Evolutionary conservation across 1,140 invertebrate genomes (phyloP), one percentile per base, ranked within the genome.

Genomic region (Heterodera carotae): DNA sequence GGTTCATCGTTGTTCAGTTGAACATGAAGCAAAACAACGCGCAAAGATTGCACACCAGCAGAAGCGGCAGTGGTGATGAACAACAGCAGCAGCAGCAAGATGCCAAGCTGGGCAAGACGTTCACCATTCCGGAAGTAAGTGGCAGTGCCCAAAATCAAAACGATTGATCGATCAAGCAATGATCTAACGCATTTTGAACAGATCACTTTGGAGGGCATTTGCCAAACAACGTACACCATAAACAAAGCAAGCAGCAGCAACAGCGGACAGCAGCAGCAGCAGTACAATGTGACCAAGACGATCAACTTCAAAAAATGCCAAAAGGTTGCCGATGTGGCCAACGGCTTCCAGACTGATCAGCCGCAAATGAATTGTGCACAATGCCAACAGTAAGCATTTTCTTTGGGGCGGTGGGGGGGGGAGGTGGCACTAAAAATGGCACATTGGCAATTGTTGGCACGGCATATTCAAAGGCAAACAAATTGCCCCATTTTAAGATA

Each of bases 241-340:
- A 79, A 39, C 78, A 80, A 48, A n/a, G 68, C 76, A 56, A 31
- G 22, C 27, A 15, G 56, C 64, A 62, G 36, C 7, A 33, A 48
- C 8, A 6, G 12, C 12, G n/a, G 73, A n/a, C 33, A 78, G 22
- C 43, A 78, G 25, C 39, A 39, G 22, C 48, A 62, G 27, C 71
- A 74, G 64, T 83, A 83, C 64, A 84, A 84, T 48, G 76, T 88
- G 39, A 86, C 81, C 48, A 88, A 88, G 77, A 74, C 82, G 0
- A 72, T 84, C 31, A 81, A 88, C 78, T 86, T 84, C 78, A 76
- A 82, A 33, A 78, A 81, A 0, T 88, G 87, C 75, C 43, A 73
- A 25, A 67, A 80, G 3, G 68, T 80, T 29, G 77, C 85, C 1
- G 76, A 77, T 12, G 77, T 86, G 8, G 39, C 79, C 18, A 68